Evolutionary conservation across 2,797 vertebrate species (phyloP).

Genomic region (Anguilla anguilla): DNA sequence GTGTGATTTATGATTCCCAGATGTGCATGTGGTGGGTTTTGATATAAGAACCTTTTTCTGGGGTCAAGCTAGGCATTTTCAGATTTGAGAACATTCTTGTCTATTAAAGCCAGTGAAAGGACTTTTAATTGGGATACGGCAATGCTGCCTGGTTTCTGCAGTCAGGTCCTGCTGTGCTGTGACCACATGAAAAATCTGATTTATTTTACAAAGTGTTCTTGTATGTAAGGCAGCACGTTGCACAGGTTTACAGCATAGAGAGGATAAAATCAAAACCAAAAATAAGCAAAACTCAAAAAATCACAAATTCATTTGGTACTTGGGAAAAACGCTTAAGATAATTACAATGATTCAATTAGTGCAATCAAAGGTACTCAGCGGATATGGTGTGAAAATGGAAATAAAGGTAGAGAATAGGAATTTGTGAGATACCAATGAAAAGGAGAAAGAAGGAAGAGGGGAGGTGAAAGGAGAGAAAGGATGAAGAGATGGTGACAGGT

Average conservation of each 20-base stretch:
- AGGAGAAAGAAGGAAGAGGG: background rate
- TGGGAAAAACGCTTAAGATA: background rate
- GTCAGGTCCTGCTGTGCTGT: background rate
- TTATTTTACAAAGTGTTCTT: background rate
- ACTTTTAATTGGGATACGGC: background rate
- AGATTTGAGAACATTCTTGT: background rate
- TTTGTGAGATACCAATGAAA: background rate
- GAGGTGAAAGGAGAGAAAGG: background rate
- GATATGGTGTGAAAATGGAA: background rate
- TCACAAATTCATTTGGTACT: background rate
- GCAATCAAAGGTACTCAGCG: conserved; percentile 12
- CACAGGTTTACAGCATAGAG: background rate
- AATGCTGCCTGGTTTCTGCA: background rate
- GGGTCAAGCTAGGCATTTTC: background rate
- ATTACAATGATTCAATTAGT: background rate
- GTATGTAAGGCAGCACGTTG: background rate
- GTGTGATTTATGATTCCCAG: background rate
- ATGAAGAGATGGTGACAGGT: background rate
- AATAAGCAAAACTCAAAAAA: background rate
- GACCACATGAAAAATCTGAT: background rate
- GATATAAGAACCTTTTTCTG: background rate
- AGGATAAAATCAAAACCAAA: background rate
- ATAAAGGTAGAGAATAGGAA: background rate
- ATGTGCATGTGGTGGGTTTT: background rate
- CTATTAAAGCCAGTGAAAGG: background rate